Base-by-base conservation (phyloP, 2,888 invertebrate genomes). In the Euspilapteryx auroguttella region DNA sequence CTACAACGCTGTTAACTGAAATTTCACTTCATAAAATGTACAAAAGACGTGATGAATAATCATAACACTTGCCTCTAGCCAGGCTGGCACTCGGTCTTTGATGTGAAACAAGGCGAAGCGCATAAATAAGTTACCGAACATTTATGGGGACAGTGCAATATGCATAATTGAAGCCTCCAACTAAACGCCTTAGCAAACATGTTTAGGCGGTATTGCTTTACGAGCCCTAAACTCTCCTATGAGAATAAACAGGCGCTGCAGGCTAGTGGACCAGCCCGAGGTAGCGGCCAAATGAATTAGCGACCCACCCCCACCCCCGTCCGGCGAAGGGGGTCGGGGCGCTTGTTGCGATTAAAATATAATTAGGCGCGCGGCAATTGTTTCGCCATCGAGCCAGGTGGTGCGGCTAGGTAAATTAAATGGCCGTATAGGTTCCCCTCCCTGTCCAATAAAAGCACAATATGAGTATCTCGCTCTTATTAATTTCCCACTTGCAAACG, bases 381-480 rank as follows among this genome's bases (percentile, higher is more conserved):
- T 73, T 71, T 73, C 61, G 55, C 64, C 64, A 71, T 73, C 62
- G 65, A n/a, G 61, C 55, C 73, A 73, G 69, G 69, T 71, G 69
- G 59, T 51, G 53, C 42, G 47, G 54, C 61, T 59, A 65, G 64
- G 66, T 66, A 63, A 64, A 71, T 73, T 66, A 71, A 71, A 73
- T 56, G 62, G 52, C 63, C 61, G 57, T 71, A 63, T 57, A 62
- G 51, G 63, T 61, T 44, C 36, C 49, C 46, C 50, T 44, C 49
- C 46, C 45, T 49, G 53, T 55, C 45, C 54, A 12, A 12, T 13
- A 27, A 9, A n/a, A 25, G 46, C 48, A 47, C 55, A 45, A 53
- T 55, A 55, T 47, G 48, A 53, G 57, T 49, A 57, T 62, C 54
- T 56, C 46, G 49, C 37, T 44, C 49, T 49, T 58, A 65, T 64